Conservation (phyloP, 2,797 vertebrate genomes). For the Hafferia zeledoni region DNA sequence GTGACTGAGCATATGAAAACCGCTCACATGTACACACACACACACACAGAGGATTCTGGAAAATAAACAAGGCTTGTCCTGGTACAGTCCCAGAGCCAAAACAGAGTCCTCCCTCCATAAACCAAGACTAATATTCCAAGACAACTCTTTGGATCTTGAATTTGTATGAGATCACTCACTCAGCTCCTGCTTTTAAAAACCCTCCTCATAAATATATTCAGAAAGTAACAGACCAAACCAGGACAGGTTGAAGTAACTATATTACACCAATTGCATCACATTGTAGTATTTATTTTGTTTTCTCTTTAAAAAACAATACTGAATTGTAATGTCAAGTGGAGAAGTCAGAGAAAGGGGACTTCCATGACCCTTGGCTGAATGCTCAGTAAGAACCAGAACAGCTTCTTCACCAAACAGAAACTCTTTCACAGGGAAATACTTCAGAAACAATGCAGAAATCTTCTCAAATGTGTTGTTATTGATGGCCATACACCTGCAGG, state of each 20-base stretch:
- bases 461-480: not conserved
- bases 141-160: not conserved
- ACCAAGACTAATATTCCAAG: not conserved
- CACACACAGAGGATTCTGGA: fast-evolving
- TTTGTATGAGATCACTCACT: not conserved
- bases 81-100: not conserved
- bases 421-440: not conserved
- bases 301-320: not conserved
- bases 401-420: not conserved
- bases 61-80: not conserved
- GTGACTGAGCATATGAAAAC: not conserved
- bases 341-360: not conserved
- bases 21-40: not conserved
- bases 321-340: not conserved
- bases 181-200: not conserved
- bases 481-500: not conserved
- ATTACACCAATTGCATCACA: not conserved
- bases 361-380: not conserved
- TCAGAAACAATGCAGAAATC: not conserved
- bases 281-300: not conserved
- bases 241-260: not conserved
- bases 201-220: not conserved
- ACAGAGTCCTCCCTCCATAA: not conserved
- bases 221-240: not conserved
- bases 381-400: not conserved